phyloP scores from a whole-genome alignment of 1,140 invertebrate genomes.

The Lanistes nyassanus region DNA sequence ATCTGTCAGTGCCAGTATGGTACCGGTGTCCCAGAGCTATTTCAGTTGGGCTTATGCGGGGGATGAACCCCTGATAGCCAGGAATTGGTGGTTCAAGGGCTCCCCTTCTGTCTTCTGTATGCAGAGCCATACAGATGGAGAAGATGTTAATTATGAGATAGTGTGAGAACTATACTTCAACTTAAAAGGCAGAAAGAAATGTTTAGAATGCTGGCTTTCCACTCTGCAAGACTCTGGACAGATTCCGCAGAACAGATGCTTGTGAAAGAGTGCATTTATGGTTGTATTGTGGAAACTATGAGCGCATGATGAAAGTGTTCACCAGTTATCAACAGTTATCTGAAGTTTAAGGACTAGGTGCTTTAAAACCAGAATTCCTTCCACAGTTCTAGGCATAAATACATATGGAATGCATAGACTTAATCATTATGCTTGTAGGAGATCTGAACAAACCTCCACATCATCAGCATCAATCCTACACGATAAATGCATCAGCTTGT shows the following conservation, averaged over 20 bases:
- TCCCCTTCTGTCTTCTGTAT: slow-evolving; percentile 47
- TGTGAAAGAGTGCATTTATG: neutral
- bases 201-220: too few relatives aligned
- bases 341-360: neutral
- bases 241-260: too few relatives aligned
- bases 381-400: neutral
- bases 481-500: too few relatives aligned
- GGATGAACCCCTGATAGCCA: slow-evolving; percentile 66
- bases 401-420: neutral
- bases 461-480: too few relatives aligned
- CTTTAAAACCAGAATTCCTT: neutral
- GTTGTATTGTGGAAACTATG: neutral
- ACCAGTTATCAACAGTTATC: neutral
- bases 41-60: slow-evolving; percentile 62
- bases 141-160: slow-evolving; percentile 3
- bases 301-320: neutral
- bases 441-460: too few relatives aligned
- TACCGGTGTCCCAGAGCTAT: slow-evolving; percentile 63
- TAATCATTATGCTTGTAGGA: neutral
- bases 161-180: too few relatives aligned
- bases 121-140: neutral
- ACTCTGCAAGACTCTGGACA: too few relatives aligned
- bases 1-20: slow-evolving; percentile 57
- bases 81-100: slow-evolving; percentile 65
- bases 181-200: neutral